Evolutionary conservation across 2,797 vertebrate species (phyloP), one percentile per base, ranked within the genome.

Genomic region (Mallotus villosus): DNA sequence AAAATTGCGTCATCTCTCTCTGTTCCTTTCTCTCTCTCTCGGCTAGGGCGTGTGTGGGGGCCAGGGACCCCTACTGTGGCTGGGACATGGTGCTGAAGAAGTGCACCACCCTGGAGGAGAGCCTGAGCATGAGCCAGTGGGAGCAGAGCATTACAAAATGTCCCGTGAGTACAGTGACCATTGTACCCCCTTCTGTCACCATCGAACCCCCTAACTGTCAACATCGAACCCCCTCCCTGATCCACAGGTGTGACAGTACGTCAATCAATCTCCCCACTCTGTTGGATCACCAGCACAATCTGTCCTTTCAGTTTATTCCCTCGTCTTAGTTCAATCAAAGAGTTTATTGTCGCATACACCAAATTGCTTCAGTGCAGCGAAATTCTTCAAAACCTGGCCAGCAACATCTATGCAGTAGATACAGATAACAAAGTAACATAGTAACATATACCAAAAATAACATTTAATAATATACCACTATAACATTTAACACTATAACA

Each of bases 1-100:
- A 61, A 68, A 74, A 64, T 71, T 8, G 57, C 68, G 51, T 7
- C 6, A 21, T 72, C 5, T 1, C 49, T 53, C 77, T 68, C 27
- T 27, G 25, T 27, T 46, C 41, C 16, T 57, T 67, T 63, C 41
- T 21, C 8, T 60, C 71, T 67, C 11, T n/a, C 32, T 72, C 71
- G 85, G 79, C 22, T 90, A 98, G 97, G 67, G 85, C 96, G 17
- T 99, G 97, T 76, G 92, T 96, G 22, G 95, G 95, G 70, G 97
- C 97, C 68, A 95, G 97, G 76, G 97, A 99, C 87, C 97, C 97
- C 0, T 99, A 99, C 65, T 99, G 97, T 63, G 97, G 97, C 71
- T 99, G 97, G 97, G 97, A 99, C 72, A 71, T 94, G 84, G 87
- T 96, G 76, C 90, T 95, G 86, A 97, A 96, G 92, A 97, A 95